Evolutionary conservation across 2,113 vertebrate species (phyloP).

Genomic region (Ia io): DNA sequence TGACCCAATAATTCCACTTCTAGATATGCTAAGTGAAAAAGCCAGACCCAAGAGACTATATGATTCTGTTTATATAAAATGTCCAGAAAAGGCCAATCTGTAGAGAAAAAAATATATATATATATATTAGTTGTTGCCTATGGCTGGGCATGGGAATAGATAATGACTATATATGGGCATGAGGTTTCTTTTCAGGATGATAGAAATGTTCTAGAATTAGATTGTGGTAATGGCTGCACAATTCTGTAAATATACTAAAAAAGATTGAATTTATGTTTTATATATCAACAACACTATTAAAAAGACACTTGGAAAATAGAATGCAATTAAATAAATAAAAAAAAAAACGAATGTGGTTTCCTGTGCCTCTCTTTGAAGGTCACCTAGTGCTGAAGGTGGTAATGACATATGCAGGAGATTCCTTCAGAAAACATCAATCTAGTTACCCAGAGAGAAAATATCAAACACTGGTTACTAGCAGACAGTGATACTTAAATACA

Average conservation of each 20-base stretch:
- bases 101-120: neutral
- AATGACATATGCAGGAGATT: neutral
- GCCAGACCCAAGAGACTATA: neutral
- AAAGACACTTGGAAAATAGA: slow-evolving; percentile 38
- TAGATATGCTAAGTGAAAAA: neutral
- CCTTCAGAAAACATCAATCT: neutral
- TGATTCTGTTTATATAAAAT: neutral
- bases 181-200: neutral
- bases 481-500: neutral
- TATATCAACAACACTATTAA: slow-evolving; percentile 15
- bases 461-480: neutral
- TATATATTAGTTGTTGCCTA: neutral
- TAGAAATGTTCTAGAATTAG: neutral
- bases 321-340: neutral
- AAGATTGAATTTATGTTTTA: neutral
- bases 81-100: neutral
- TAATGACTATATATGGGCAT: neutral
- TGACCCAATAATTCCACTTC: neutral
- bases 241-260: neutral
- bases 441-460: neutral
- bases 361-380: neutral
- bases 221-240: neutral
- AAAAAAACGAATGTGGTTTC: neutral
- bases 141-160: neutral
- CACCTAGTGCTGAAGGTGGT: neutral